Evolutionary conservation across 2,797 vertebrate genomes (phyloP).

Genomic region (Chelmon rostratus): DNA sequence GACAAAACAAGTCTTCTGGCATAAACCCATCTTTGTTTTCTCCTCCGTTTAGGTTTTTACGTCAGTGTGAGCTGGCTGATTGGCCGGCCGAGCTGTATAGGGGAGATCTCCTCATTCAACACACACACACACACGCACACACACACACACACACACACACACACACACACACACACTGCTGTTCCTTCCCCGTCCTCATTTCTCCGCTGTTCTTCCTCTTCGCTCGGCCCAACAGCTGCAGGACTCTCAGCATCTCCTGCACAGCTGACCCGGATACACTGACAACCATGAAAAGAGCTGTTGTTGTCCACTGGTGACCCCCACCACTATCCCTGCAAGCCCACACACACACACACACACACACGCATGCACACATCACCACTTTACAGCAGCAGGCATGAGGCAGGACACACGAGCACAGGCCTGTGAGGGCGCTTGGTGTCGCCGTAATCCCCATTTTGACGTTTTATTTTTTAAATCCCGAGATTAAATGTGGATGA

Average conservation of each 20-base stretch:
- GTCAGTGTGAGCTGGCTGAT: conserved; percentile 47
- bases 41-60: conserved; percentile 28
- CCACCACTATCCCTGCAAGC: neutral
- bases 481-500: conserved; percentile 48
- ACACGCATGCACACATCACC: conserved; percentile 12
- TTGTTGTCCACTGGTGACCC: conserved; percentile 59
- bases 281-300: conserved; percentile 72
- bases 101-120: conserved; percentile 65
- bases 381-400: conserved; percentile 2
- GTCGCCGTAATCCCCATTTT: conserved; percentile 46
- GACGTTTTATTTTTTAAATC: conserved; percentile 46
- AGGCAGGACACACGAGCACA: conserved; percentile 27
- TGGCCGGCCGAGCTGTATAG: conserved; percentile 49
- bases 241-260: conserved; percentile 67
- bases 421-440: conserved; percentile 17
- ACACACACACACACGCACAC: conserved; percentile 32
- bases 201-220: conserved; percentile 42
- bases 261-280: conserved; percentile 75
- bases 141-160: conserved; percentile 36
- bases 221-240: conserved; percentile 68
- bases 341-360: conserved; percentile 20
- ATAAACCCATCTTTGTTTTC: conserved; percentile 60
- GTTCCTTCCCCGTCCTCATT: conserved; percentile 22
- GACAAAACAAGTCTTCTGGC: conserved; percentile 23
- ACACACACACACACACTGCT: conserved; percentile 17